Percentiles rank a stretch among this genome's conserved stretches.
Conservation (phyloP, 2,113 vertebrate species). For the Ceyx cyanopectus region DNA sequence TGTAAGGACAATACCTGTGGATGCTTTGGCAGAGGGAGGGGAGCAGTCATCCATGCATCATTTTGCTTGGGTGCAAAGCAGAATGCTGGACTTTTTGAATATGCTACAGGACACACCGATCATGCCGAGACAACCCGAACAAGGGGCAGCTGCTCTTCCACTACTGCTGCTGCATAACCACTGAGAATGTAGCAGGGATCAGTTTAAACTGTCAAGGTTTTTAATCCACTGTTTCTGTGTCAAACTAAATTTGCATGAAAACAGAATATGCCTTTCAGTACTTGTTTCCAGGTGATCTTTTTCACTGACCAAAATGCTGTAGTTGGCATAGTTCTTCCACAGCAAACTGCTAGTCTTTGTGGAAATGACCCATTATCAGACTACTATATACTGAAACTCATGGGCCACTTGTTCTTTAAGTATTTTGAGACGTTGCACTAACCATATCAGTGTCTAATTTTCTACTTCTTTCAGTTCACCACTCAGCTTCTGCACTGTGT, state of each 20-base stretch:
- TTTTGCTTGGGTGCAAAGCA: neutral
- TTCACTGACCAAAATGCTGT: neutral
- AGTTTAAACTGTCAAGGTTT: neutral
- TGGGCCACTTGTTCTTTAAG: neutral
- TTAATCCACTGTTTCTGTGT: neutral
- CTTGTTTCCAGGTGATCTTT: neutral
- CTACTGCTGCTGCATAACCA: neutral
- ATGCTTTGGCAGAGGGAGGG: neutral
- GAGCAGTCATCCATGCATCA: neutral
- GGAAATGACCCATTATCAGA: neutral
- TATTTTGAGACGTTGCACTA: neutral
- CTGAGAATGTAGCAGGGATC: neutral
- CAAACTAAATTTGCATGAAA: neutral
- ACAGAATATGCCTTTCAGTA: neutral
- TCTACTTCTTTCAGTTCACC: neutral
- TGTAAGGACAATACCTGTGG: neutral
- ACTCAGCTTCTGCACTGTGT: neutral
- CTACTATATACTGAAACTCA: neutral
- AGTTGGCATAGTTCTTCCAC: neutral
- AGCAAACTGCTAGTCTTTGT: neutral
- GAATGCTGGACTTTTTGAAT: neutral
- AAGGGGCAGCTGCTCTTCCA: accelerated
- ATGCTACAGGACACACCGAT: accelerated
- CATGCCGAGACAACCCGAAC: neutral
- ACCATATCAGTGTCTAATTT: neutral